These are phyloP conservation scores for Stictonetta naevosa DNA, from an alignment of 2,113 vertebrate species.

Conservation along the genomic window DNA sequence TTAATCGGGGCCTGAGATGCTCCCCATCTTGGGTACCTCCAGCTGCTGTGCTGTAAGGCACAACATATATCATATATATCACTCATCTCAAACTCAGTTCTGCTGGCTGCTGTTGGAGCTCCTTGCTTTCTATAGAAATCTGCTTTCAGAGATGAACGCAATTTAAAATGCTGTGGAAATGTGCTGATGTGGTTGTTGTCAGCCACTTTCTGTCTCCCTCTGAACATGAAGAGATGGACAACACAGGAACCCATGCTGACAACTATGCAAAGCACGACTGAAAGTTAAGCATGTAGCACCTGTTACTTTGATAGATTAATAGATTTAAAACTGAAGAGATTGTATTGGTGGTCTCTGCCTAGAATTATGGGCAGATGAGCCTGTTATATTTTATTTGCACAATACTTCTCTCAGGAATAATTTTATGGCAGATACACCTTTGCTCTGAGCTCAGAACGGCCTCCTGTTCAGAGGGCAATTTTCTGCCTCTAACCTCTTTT, in stretches of 20 bases:
- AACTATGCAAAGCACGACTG: neutral
- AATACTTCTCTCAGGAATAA: neutral
- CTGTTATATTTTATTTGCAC: neutral
- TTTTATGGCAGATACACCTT: neutral
- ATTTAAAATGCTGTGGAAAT: neutral
- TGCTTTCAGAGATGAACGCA: neutral
- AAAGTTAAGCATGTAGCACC: neutral
- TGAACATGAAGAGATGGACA: neutral
- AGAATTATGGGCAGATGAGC: neutral
- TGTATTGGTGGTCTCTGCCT: neutral
- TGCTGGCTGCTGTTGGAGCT: neutral
- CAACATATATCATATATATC: neutral
- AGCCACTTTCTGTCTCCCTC: neutral
- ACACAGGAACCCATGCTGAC: neutral
- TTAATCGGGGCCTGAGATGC: neutral
- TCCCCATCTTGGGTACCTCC: neutral
- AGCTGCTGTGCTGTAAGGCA: neutral
- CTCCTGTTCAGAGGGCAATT: neutral
- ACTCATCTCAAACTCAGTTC: neutral
- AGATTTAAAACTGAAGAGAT: neutral
- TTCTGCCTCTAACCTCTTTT: neutral
- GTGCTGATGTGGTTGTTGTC: neutral
- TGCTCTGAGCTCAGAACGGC: neutral
- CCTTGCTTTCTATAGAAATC: neutral
- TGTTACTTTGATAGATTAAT: neutral